Evolutionary conservation across 2,797 vertebrate genomes (phyloP), one percentile per base, ranked within the genome.

Genomic region (Heteromormyrus szaboi): DNA sequence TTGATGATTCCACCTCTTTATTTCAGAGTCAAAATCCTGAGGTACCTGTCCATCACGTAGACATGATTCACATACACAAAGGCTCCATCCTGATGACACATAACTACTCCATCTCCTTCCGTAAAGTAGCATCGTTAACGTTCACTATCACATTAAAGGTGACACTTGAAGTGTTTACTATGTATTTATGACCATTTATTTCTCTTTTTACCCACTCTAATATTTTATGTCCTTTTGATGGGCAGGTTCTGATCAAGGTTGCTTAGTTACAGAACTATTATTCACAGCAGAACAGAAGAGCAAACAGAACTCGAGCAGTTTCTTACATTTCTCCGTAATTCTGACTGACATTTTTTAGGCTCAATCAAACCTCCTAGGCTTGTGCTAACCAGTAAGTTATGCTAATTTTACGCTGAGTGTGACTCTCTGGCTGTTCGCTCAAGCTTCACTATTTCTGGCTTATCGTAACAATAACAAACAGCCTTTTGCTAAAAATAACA

Each of bases 1-100:
- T 68, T 91, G 90, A 92, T 89, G 72, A 81, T 50, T 19, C 88
- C 22, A 29, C 11, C 65, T 84, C n/a, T 48, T n/a, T 59, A 46
- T 88, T 14, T 17, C 25, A 4, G 11, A n/a, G 25, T 59, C 51
- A 50, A 88, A 88, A 44, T 54, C 11, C 25, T 2, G 51, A 56
- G 11, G 48, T 25, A 41, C 8, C 19, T 37, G 5, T 86, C 29
- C 5, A 8, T 86, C 84, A 29, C 50, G 29, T 33, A 53, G 84
- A 37, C 25, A 37, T 17, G 29, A 29, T 17, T 29, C 50, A 29
- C 1, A 12, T 53, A 54, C 50, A 85, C 41, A 46, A 46, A 41
- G 41, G 11, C 79, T 46, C 37, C 7, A 1, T 48, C 44, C 9
- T 48, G 6, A 46, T 46, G 17, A 46, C 76, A 19, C 17, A 22